These are phyloP conservation scores for Philereme vetulata DNA, from an alignment of 2,888 invertebrate species.

Conservation along the genomic window DNA sequence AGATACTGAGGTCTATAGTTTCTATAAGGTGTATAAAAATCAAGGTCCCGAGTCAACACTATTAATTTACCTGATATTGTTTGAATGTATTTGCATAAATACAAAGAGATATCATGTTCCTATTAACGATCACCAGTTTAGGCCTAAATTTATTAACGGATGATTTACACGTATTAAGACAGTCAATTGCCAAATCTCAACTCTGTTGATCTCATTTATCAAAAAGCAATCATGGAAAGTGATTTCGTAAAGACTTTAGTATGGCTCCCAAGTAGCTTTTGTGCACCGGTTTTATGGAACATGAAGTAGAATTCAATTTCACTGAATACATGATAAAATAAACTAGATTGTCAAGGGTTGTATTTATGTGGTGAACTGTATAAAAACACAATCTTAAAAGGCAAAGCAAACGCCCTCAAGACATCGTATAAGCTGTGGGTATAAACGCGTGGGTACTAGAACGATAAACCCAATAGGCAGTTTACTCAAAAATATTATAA, in stretches of 20 bases:
- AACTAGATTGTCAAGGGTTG: constrained; percentile 58
- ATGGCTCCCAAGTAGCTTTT: constrained; percentile 49
- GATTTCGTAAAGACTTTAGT: constrained; percentile 57
- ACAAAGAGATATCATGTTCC: background rate
- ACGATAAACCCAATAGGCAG: constrained; percentile 37
- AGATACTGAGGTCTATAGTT: too few relatives aligned
- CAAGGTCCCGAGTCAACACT: too few relatives aligned
- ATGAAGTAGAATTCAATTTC: constrained; percentile 57
- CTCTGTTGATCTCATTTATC: constrained; percentile 28
- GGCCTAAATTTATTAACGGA: constrained; percentile 10
- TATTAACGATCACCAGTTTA: constrained; percentile 5
- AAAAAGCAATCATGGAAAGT: constrained; percentile 40
- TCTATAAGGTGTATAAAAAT: too few relatives aligned
- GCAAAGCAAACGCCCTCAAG: constrained; percentile 52
- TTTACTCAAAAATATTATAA: constrained; percentile 46
- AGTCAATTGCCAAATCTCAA: constrained; percentile 19
- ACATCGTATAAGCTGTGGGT: constrained; percentile 44
- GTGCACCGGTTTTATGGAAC: constrained; percentile 52
- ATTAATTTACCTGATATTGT: too few relatives aligned
- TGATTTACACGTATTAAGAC: constrained; percentile 11
- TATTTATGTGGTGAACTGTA: constrained; percentile 56
- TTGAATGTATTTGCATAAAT: background rate
- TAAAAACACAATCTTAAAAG: constrained; percentile 58
- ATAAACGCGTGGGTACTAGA: constrained; percentile 41
- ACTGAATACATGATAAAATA: constrained; percentile 58